phyloP scores from a whole-genome alignment of 2,888 invertebrate species.

The Campoplex capitator region DNA sequence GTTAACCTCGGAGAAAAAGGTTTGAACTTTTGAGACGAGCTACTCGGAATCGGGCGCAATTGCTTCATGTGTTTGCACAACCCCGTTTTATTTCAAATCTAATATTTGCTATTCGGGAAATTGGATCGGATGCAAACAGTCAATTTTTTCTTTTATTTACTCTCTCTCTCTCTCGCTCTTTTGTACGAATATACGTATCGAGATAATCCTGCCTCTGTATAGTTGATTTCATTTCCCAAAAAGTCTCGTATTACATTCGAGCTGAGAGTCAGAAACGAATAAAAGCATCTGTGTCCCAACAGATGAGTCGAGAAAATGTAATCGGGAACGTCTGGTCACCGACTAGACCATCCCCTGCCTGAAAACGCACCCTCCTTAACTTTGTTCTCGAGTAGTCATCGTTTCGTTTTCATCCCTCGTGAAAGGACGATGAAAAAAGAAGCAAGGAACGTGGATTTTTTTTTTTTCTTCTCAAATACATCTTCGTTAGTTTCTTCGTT shows the following conservation, averaged over 20 bases:
- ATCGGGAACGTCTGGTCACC: constrained; percentile 57
- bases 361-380: constrained; percentile 14
- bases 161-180: not conserved
- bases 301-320: constrained; percentile 56
- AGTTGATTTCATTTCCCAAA: not conserved
- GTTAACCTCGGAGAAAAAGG: constrained; percentile 31
- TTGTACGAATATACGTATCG: not conserved
- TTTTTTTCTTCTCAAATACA: not conserved
- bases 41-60: constrained; percentile 1
- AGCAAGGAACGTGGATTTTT: constrained; percentile 8
- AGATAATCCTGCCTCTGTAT: constrained; percentile 7
- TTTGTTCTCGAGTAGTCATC: constrained; percentile 12
- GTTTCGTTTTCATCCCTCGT: constrained; percentile 25
- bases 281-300: not conserved
- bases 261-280: constrained; percentile 6
- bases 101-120: constrained; percentile 18
- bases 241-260: constrained; percentile 3
- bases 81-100: not conserved
- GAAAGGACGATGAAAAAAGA: constrained; percentile 10
- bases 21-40: constrained; percentile 44
- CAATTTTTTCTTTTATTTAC: constrained; percentile 3
- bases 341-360: constrained; percentile 45
- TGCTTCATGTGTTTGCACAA: constrained; percentile 21
- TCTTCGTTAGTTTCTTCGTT: constrained; percentile 17
- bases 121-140: constrained; percentile 23